Evolutionary conservation across 2,113 vertebrate species (phyloP).

Genomic region (Trichechus manatus): DNA sequence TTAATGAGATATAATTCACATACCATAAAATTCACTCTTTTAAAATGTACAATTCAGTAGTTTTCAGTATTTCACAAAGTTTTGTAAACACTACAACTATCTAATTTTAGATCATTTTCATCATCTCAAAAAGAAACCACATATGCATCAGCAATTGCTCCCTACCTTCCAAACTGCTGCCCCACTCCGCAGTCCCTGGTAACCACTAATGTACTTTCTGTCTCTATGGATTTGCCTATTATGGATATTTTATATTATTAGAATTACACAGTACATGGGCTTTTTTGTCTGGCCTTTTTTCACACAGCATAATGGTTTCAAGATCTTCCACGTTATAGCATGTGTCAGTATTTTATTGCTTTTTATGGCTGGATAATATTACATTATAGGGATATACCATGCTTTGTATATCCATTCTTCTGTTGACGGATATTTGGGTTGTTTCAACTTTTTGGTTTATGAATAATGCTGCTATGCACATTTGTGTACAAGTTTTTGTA

Average conservation of each 20-base stretch:
- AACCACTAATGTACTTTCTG: background rate
- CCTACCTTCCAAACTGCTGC: background rate
- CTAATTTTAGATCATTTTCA: background rate
- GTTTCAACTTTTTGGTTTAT: background rate
- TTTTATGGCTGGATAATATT: background rate
- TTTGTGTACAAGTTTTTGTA: background rate
- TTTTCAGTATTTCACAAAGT: background rate
- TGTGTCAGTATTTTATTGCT: background rate
- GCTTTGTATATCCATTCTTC: background rate
- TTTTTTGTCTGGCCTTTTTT: background rate
- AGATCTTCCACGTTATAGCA: background rate
- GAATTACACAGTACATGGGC: background rate
- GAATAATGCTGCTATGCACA: background rate
- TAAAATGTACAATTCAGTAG: background rate
- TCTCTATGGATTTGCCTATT: background rate
- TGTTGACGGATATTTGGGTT: background rate
- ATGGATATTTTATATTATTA: background rate
- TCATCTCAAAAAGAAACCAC: background rate
- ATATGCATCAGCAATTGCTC: background rate
- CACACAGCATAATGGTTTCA: background rate
- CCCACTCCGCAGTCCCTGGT: background rate
- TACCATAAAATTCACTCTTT: background rate
- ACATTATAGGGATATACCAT: background rate
- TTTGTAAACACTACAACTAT: background rate
- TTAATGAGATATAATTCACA: background rate